phyloP scores from a whole-genome alignment of 2,888 invertebrate species.

The Choreutis nemorana region DNA sequence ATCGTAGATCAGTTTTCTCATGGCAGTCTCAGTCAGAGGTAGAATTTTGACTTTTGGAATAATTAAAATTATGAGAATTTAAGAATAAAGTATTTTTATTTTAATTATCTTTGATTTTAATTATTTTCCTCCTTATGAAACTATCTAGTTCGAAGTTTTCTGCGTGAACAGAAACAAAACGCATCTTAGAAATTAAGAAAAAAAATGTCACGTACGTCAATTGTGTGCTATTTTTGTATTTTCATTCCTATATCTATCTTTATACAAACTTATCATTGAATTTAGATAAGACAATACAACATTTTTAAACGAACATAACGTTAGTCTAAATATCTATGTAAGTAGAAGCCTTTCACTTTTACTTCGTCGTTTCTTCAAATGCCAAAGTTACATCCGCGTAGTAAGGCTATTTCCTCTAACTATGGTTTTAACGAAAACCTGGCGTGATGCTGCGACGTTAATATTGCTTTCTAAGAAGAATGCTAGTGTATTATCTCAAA shows the following conservation, averaged over 20 bases:
- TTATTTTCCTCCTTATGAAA: too few relatives aligned
- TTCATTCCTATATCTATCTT: conserved; percentile 36
- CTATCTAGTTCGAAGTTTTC: too few relatives aligned
- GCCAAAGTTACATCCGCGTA: not conserved
- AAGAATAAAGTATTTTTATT: too few relatives aligned
- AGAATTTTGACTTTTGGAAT: too few relatives aligned
- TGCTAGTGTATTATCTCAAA: conserved; percentile 28
- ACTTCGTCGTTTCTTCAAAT: too few relatives aligned
- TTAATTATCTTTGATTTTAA: too few relatives aligned
- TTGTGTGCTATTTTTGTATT: conserved; percentile 63
- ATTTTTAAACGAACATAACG: conserved; percentile 8
- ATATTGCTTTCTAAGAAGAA: conserved; percentile 66
- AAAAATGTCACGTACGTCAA: conserved; percentile 38
- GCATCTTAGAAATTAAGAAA: conserved; percentile 16
- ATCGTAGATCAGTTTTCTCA: too few relatives aligned
- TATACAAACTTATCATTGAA: conserved; percentile 24
- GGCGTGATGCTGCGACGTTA: conserved; percentile 72
- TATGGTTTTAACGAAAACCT: conserved; percentile 56
- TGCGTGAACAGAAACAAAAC: conserved; percentile 3
- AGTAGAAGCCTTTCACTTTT: too few relatives aligned
- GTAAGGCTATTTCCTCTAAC: conserved; percentile 25
- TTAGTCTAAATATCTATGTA: too few relatives aligned
- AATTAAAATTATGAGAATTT: too few relatives aligned
- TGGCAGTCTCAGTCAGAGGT: too few relatives aligned
- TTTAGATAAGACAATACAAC: conserved; percentile 26